These are phyloP conservation scores for Drosophila varians DNA, from an alignment of 1,140 invertebrate genomes.

Conservation along the genomic window DNA sequence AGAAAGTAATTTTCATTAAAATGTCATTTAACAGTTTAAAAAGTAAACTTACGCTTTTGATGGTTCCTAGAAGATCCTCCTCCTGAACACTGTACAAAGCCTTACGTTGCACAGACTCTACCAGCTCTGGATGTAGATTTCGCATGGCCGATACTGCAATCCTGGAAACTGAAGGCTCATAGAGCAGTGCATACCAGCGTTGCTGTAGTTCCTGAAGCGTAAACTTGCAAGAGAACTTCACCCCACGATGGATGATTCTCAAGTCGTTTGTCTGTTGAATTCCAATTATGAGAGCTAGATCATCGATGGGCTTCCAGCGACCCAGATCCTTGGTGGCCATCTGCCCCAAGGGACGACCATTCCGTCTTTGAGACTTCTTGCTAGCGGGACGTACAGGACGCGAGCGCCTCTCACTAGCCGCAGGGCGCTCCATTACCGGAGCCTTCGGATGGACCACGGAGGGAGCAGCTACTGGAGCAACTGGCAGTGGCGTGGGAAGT, in stretches of 20 bases:
- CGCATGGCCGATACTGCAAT: slow-evolving; percentile 96
- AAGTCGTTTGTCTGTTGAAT: slow-evolving; percentile 97
- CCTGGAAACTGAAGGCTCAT: slow-evolving; percentile 94
- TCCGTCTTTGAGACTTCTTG: slow-evolving; percentile 84
- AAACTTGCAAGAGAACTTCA: slow-evolving; percentile 98
- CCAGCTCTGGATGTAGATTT: slow-evolving; percentile 95
- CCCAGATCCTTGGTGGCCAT: slow-evolving; percentile 93
- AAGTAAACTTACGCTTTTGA: slow-evolving; percentile 89
- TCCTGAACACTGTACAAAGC: slow-evolving; percentile 95
- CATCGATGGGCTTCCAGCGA: slow-evolving; percentile 98
- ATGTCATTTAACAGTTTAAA: neutral
- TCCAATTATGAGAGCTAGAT: slow-evolving; percentile 95
- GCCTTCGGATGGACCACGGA: slow-evolving; percentile 28
- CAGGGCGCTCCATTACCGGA: slow-evolving; percentile 45
- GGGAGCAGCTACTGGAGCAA: slow-evolving; percentile 5
- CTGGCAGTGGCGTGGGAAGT: slow-evolving; percentile 30
- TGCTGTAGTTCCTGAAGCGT: slow-evolving; percentile 97
- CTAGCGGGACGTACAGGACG: slow-evolving; percentile 66
- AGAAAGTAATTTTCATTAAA: neutral
- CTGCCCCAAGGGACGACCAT: slow-evolving; percentile 87
- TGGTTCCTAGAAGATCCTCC: slow-evolving; percentile 92
- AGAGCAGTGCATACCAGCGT: slow-evolving; percentile 97
- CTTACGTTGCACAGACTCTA: slow-evolving; percentile 93
- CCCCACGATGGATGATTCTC: slow-evolving; percentile 93
- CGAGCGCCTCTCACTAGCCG: slow-evolving; percentile 34